Conservation (phyloP, 2,888 invertebrate genomes). For the Entomobrya proxima region DNA sequence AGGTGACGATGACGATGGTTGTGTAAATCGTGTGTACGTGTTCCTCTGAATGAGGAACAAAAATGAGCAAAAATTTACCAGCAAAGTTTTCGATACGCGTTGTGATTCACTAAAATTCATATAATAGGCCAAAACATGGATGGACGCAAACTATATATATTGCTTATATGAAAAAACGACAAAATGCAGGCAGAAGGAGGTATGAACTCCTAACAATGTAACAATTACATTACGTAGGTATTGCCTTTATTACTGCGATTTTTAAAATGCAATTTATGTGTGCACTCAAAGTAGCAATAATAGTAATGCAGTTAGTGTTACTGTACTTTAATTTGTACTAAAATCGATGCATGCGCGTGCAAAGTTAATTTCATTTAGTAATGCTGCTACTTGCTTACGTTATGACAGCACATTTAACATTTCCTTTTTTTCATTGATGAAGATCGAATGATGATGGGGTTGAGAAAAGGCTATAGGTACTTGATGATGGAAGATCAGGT, state of each 20-base stretch:
- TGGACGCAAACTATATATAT: background rate
- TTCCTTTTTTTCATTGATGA: no score
- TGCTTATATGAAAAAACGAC: background rate
- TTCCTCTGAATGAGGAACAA: conserved; percentile 47
- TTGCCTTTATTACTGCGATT: background rate
- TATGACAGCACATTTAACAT: no score
- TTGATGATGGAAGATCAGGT: no score
- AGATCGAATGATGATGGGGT: no score
- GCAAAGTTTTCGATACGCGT: conserved; percentile 44
- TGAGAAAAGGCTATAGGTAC: no score
- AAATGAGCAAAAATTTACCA: conserved; percentile 38
- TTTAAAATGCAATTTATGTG: background rate
- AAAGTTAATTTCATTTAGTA: no score
- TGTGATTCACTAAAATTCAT: conserved; percentile 34
- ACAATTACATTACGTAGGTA: background rate
- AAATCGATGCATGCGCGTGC: no score
- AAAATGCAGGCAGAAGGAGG: background rate
- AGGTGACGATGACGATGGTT: conserved; percentile 20
- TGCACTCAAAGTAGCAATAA: background rate
- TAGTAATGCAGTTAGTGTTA: background rate
- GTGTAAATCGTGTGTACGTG: background rate
- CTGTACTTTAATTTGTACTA: background rate
- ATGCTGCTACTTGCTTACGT: no score
- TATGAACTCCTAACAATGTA: background rate
- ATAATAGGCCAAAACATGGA: conserved; percentile 3